Evolutionary conservation across 2,888 invertebrate species (phyloP), one percentile per base, ranked within the genome.

Genomic region (Shargacucullia verbasci): DNA sequence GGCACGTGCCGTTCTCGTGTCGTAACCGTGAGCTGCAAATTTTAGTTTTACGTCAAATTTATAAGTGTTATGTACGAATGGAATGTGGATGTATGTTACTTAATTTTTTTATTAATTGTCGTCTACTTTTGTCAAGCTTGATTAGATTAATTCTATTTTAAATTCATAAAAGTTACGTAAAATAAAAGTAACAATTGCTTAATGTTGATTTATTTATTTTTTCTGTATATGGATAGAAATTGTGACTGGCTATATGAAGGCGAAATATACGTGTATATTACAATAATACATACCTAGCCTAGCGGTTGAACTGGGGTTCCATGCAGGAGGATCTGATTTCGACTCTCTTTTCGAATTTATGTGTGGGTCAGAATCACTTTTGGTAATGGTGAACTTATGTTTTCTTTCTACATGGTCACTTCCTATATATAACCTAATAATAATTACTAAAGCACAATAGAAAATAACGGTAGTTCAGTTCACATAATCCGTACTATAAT

Each of bases 1-100:
- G 70, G 84, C 88, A 85, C 88, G 88, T 87, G 88, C 87, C 81
- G 65, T 55, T 49, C 55, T 71, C 65, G 68, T 85, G 84, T 78
- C 80, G 83, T 80, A 85, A 86, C 69, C 56, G 44, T 49, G 35
- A 58, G 31, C 34, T 48, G 37, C 33, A 37, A 62, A 46, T 49
- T 61, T 62, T 44, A 59, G 43, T 56, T 70, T 37, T 44, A 57
- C 40, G 13, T 47, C 47, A 52, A 57, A 66, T 58, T 57, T 43
- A 27, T 55, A 38, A 48, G 27, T 38, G 11, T 63, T 62, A 12
- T 29, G 9, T 29, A 2, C 29, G 7, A 29, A 29, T 29, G 33
- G 45, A 53, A 70, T 15, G 6, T 41, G 35, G 31, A 40, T 35
- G 49, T 55, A 64, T 56, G 50, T 33, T 31, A 13, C 29, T 34